Percentiles rank a stretch among this genome's conserved stretches.
These are phyloP conservation scores for Hucho hucho DNA, from an alignment of 2,113 vertebrate genomes.

Conservation along the genomic window DNA sequence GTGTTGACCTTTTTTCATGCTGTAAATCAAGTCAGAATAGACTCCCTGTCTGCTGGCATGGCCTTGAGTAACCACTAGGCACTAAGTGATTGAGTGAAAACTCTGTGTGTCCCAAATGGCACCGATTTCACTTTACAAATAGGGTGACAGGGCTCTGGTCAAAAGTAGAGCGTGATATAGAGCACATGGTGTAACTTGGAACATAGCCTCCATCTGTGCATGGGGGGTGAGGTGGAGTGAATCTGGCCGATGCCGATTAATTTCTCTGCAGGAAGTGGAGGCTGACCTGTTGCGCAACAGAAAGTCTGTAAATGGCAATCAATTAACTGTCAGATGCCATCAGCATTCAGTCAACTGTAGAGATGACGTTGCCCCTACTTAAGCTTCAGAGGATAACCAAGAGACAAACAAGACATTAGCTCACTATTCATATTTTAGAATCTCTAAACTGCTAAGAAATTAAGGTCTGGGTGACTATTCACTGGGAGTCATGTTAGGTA, in stretches of 20 bases:
- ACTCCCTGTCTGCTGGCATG: not conserved
- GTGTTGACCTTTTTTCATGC: not conserved
- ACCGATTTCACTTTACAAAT: not conserved
- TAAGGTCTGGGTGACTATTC: not conserved
- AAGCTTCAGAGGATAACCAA: conserved; percentile 19
- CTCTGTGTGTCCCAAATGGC: too few relatives aligned
- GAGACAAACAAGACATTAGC: not conserved
- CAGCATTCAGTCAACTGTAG: conserved; percentile 17
- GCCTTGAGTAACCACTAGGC: not conserved
- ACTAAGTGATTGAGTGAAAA: too few relatives aligned
- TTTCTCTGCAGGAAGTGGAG: conserved; percentile 12
- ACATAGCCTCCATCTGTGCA: not conserved
- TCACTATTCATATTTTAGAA: conserved; percentile 13
- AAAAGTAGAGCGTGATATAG: not conserved
- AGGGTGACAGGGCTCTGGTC: not conserved
- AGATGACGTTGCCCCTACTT: conserved; percentile 22
- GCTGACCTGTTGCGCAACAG: conserved; percentile 23
- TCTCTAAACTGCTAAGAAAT: not conserved
- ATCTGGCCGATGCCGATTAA: conserved; percentile 17
- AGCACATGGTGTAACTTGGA: not conserved
- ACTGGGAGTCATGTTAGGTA: not conserved
- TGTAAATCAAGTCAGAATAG: not conserved
- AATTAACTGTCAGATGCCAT: conserved; percentile 25
- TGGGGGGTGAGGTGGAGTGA: not conserved
- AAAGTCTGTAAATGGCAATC: conserved; percentile 24